Evolutionary conservation across 2,888 invertebrate genomes (phyloP), one percentile per base, ranked within the genome.

Genomic region (Coecobrya sp.): DNA sequence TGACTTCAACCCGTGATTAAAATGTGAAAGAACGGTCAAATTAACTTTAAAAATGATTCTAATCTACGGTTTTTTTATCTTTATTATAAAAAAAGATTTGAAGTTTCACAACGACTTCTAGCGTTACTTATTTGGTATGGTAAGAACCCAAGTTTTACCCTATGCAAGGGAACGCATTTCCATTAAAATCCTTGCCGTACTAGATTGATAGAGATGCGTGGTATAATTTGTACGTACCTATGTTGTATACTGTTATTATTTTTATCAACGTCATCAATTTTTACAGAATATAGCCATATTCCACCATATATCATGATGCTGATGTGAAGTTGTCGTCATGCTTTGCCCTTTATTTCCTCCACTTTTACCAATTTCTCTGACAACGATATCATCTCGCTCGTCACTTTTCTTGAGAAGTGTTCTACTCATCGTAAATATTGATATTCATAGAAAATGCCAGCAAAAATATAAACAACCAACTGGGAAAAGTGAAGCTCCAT

Each of bases 371-470:
- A 45, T 42, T 76, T 86, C 52, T 65, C 79, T 36, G 68, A 81
- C 65, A 65, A 52, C 55, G 16, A 36, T 36, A 55, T 79, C 62
- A 65, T 81, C 19, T 27, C 19, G 25, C 79, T 52, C 52, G 52
- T 79, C 82, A 82, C 30, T 62, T 82, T 81, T 36, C 42, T 59
- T 59, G 59, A 73, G 73, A 82, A 25, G 45, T 59, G 49, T 42
- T 19, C 27, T 22, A n/a, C 55, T 70, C 42, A 59, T 36, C 85
- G 65, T 79, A 86, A 90, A 86, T 90, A 85, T 86, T 86, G 90
- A 79, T 73, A 90, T 90, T 86, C 79, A 76, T 68, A 68, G 65
- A 86, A 79, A 55, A 76, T 79, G 52, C 49, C 22, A 86, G 86
- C 30, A 62, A 65, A 45, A 36, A 82, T 16, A 79, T 52, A 82